phyloP scores from a whole-genome alignment of 2,113 vertebrate genomes.

The Suricata suricatta region DNA sequence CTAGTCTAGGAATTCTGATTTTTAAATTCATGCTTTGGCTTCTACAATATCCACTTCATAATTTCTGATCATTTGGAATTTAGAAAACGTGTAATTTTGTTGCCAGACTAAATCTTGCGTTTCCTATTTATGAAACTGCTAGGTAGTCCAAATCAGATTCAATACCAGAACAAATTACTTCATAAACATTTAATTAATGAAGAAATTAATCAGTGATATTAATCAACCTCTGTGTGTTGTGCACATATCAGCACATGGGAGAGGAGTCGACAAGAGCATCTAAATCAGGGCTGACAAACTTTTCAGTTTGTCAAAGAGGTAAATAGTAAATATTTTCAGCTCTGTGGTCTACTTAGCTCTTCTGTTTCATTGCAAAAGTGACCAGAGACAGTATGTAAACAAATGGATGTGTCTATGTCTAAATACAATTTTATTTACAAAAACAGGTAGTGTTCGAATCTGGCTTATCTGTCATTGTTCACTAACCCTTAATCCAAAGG shows the following conservation, averaged over 20 bases:
- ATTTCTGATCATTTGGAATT: neutral
- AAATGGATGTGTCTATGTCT: neutral
- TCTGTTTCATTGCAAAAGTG: neutral
- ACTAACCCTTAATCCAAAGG: neutral
- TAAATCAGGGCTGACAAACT: neutral
- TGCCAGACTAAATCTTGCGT: neutral
- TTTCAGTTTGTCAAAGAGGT: neutral
- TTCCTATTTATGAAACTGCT: neutral
- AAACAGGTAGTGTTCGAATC: neutral
- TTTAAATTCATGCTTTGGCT: slow-evolving; percentile 21
- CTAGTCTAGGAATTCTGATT: neutral
- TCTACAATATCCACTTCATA: neutral
- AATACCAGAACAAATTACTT: neutral
- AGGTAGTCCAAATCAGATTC: neutral
- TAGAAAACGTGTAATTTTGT: neutral
- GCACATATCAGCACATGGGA: neutral
- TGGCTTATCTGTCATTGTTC: neutral
- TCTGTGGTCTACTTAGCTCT: neutral
- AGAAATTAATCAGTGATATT: neutral
- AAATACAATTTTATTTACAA: slow-evolving; percentile 16
- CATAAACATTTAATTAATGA: neutral
- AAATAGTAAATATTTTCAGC: neutral
- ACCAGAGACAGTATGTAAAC: neutral
- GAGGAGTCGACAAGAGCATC: neutral
- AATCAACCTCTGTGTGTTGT: neutral